Conservation (phyloP, 2,797 vertebrate genomes). For the Iguana delicatissima region DNA sequence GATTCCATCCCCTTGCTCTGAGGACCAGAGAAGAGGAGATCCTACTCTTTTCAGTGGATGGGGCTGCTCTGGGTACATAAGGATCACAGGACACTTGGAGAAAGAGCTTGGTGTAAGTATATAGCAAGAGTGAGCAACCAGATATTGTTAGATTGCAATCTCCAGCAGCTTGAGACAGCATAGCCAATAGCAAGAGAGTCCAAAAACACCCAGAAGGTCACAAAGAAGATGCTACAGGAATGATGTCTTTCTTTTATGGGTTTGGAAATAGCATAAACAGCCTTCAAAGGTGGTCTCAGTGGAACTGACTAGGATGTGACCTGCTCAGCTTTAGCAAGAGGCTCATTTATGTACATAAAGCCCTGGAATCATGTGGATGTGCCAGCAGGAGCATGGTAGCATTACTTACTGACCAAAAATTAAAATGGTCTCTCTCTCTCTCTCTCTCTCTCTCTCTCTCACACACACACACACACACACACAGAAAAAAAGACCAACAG, state of each 20-base stretch:
- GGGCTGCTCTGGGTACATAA: too few relatives aligned
- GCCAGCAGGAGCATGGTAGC: not conserved
- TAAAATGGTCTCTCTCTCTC: too few relatives aligned
- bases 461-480: too few relatives aligned
- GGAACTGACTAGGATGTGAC: not conserved
- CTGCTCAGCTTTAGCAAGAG: not conserved
- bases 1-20: too few relatives aligned
- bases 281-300: not conserved
- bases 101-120: not conserved
- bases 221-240: not conserved
- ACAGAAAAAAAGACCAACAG: too few relatives aligned
- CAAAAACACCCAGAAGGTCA: too few relatives aligned
- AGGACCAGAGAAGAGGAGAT: too few relatives aligned
- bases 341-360: not conserved
- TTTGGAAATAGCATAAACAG: not conserved
- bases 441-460: too few relatives aligned
- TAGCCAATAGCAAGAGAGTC: too few relatives aligned
- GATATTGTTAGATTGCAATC: not conserved
- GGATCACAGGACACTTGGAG: too few relatives aligned
- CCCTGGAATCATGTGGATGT: not conserved
- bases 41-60: too few relatives aligned
- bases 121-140: not conserved
- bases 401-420: not conserved
- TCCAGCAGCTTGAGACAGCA: not conserved
- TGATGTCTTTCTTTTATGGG: not conserved